Evolutionary conservation across 2,113 vertebrate genomes (phyloP), one percentile per base, ranked within the genome.

Genomic region (Perccottus glenii): DNA sequence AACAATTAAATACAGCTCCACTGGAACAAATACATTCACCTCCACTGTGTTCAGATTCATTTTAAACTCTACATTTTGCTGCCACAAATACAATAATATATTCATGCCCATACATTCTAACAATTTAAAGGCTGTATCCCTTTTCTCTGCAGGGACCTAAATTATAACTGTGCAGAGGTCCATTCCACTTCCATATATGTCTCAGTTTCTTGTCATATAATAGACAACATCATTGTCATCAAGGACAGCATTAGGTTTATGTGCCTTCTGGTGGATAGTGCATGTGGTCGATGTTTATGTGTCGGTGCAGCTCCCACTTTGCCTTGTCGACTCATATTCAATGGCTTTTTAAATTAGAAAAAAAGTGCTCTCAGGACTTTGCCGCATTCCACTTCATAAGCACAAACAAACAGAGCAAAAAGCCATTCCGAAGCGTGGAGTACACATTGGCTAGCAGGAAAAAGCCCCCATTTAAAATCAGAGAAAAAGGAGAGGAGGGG

Each of bases 291-390:
- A 65, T 73, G 66, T 42, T 59, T 66, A 56, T 43, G 47, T 56
- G 42, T 33, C 40, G 60, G 33, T 40, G 65, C 55, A 45, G 76
- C 78, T 82, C 59, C 73, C 60, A 66, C 80, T 85, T 65, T 60
- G 64, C 70, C 70, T 80, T 15, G 73, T 80, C 85, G 78, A 79
- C 73, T 86, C 80, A 69, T 73, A 88, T 80, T 85, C 64, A 57
- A 89, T 83, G 83, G 85, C 81, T 88, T 89, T 90, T 80, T 74
- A 81, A 78, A 89, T 83, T 67, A 84, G 67, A 73, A 77, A 74
- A 85, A 78, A 88, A 85, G 88, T 72, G 88, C 88, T 91, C 81
- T 90, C 87, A 91, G 88, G 88, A 87, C 84, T 84, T 84, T 89
- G 81, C 80, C 64, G 80, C 86, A 87, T 90, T 90, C 84, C 87